Conservation (phyloP, 2,797 vertebrate species). For the Orestias chungarensis region DNA sequence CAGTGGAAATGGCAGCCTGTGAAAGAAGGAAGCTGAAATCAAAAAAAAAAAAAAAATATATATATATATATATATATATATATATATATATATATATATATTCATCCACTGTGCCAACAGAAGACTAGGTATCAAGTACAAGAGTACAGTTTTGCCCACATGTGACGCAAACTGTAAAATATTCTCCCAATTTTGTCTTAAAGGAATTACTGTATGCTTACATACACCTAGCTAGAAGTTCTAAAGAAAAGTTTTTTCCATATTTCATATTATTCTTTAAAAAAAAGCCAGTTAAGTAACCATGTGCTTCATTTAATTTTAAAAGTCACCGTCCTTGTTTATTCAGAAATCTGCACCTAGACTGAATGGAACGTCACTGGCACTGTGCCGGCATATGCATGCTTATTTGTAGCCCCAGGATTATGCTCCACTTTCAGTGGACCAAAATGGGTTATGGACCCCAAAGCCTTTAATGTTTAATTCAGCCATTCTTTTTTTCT, state of each 20-base stretch:
- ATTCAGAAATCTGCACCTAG: conserved; percentile 29
- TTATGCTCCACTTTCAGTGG: conserved; percentile 68
- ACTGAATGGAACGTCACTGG: conserved; percentile 32
- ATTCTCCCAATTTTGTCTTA: neutral
- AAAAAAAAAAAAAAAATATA: too few species aligned
- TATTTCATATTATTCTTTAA: neutral
- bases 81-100: too few species aligned
- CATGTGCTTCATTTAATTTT: neutral
- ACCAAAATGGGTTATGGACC: conserved; percentile 66
- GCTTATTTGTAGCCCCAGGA: conserved; percentile 63
- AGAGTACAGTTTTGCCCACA: neutral
- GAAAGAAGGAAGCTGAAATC: neutral
- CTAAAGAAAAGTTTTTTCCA: neutral
- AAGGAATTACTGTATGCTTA: neutral
- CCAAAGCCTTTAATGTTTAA: conserved; percentile 56
- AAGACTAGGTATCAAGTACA: neutral
- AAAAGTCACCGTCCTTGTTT: neutral
- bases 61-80: too few species aligned
- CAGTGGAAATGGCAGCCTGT: neutral
- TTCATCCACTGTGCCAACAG: neutral
- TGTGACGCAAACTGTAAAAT: neutral
- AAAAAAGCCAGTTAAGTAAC: neutral
- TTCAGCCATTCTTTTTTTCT: conserved; percentile 52
- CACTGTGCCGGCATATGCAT: conserved; percentile 57
- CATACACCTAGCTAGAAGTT: neutral